Percentiles rank a stretch among this genome's conserved stretches.
Evolutionary conservation across 1,140 invertebrate species (phyloP).

Genomic region (Drosophila persimilis): DNA sequence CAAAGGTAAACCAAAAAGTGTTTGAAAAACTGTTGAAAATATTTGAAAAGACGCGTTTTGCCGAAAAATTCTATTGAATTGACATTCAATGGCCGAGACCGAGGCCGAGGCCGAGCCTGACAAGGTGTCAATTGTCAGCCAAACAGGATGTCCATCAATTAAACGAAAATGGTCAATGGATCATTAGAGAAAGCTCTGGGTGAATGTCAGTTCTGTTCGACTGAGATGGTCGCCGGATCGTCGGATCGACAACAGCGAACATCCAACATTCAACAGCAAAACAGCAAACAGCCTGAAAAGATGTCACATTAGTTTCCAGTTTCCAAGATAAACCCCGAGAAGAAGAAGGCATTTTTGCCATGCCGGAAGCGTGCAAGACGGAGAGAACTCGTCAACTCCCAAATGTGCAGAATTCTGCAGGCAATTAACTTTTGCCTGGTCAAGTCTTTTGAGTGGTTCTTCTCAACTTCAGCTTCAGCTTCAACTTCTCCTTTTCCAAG

Average conservation of each 20-base stretch:
- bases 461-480: constrained; percentile 4
- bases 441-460: constrained; percentile 32
- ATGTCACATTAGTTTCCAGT: constrained; percentile 53
- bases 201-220: constrained; percentile 60
- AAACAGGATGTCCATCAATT: constrained; percentile 76
- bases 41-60: constrained; percentile 16
- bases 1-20: constrained; percentile 32
- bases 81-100: constrained; percentile 33
- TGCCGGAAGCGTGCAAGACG: constrained; percentile 45
- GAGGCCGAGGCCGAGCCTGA: constrained; percentile 21
- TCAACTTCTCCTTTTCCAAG: too few relatives aligned
- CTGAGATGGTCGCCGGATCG: constrained; percentile 26
- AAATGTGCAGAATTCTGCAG: constrained; percentile 57
- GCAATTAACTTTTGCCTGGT: constrained; percentile 59
- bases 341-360: constrained; percentile 30
- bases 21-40: constrained; percentile 13
- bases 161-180: constrained; percentile 78
- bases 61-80: constrained; percentile 39
- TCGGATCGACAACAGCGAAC: constrained; percentile 21
- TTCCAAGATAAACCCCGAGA: constrained; percentile 32
- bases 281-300: constrained; percentile 28
- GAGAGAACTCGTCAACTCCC: constrained; percentile 42
- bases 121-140: constrained; percentile 69
- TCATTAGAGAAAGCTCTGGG: constrained; percentile 75
- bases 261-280: constrained; percentile 2